Conservation (phyloP, 92 coral and sea anemone genomes). For the Heteractis magnifica region DNA sequence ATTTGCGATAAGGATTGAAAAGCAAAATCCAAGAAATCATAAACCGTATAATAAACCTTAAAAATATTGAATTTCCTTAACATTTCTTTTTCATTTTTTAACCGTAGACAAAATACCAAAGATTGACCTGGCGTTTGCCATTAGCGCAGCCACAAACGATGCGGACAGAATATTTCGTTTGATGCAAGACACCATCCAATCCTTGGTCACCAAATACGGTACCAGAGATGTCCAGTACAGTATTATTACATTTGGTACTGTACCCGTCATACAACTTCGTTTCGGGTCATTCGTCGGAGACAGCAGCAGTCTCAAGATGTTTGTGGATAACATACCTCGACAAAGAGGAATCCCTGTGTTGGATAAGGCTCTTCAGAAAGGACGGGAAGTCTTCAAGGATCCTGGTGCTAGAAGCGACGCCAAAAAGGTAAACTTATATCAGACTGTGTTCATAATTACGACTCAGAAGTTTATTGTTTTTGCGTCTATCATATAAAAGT, state of each 20-base stretch:
- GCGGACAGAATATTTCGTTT: conserved; percentile 51
- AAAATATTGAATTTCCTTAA: no score
- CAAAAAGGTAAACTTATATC: conserved; percentile 30
- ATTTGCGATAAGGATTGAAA: no score
- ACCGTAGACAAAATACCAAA: conserved; percentile 34
- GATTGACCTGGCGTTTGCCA: conserved; percentile 74
- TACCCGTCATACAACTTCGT: conserved; percentile 34
- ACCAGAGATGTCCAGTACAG: conserved; percentile 54
- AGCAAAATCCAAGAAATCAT: no score
- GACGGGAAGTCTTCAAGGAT: conserved; percentile 48
- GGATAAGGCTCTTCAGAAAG: conserved; percentile 67
- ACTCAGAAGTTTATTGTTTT: no score
- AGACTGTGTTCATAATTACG: neutral
- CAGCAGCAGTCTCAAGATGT: conserved; percentile 21
- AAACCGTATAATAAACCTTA: no score
- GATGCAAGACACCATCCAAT: conserved; percentile 76
- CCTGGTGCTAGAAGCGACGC: conserved; percentile 71
- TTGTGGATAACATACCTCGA: conserved; percentile 53
- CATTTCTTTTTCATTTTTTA: no score
- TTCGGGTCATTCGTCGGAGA: conserved; percentile 38
- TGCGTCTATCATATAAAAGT: no score
- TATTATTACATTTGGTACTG: conserved; percentile 60
- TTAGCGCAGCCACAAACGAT: conserved; percentile 57
- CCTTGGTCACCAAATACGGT: conserved; percentile 73
- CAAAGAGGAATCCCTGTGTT: conserved; percentile 59